Base-by-base conservation (phyloP, 2,888 invertebrate species). In the Gastrophysa polygoni region DNA sequence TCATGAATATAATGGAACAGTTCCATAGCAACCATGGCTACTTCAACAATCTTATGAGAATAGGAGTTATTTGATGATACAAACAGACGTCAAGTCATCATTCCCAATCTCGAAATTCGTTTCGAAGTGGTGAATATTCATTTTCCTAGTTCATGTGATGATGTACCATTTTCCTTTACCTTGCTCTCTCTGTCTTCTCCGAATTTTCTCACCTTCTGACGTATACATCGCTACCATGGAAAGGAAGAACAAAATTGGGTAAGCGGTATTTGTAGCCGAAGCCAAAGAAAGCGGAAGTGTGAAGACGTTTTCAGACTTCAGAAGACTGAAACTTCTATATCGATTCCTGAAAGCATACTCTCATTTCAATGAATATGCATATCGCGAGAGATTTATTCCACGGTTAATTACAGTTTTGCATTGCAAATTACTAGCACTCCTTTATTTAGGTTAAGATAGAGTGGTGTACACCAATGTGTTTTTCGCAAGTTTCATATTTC, bases 391-490 rank as follows among this genome's bases (percentile, higher is more conserved):
- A 75, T 78, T 78, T 78, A 78, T 77, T 77, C 75, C 76, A 73
- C 75, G 74, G 76, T 78, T 78, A 78, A 78, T 77, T 77, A 78
- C 75, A 74, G 71, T 76, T 79, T 79, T 79, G 78, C 78, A 79
- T 76, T 79, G 75, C 78, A 79, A 77, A 79, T 79, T 73, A 70
- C 64, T 65, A 68, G 73, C 71, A 73, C 75, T 76, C 72, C 76
- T 77, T 76, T 77, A 78, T 78, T 77, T 77, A 77, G 77, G 74
- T 73, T 77, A 73, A 76, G 73, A 75, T 73, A 71, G 68, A 71
- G 63, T 63, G 68, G 50, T 56, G 57, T 71, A 62, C 67, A 58
- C 60, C 68, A 64, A 65, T 66, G 69, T 68, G 66, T 67, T 68
- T 57, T 62, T 50, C 59, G 56, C 29, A 59, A 54, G 64, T 69